Evolutionary conservation across 1,140 invertebrate genomes (phyloP).

Genomic region (Platorchestia sp.): DNA sequence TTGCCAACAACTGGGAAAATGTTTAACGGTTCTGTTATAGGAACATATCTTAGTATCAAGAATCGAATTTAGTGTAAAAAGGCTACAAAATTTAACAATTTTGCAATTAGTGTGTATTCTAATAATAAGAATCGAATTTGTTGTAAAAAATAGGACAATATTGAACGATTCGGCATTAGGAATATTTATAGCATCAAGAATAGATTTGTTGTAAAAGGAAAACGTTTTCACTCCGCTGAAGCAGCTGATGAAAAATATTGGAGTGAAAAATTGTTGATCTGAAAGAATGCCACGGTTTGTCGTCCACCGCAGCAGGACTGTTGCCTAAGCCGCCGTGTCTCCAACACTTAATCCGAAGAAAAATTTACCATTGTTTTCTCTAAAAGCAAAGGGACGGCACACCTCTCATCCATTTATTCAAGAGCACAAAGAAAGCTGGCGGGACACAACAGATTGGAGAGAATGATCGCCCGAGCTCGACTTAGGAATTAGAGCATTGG

Average conservation of each 20-base stretch:
- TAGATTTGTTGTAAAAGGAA: no score
- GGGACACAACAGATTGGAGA: not conserved
- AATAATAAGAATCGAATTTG: no score
- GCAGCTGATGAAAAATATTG: not conserved
- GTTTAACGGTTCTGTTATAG: no score
- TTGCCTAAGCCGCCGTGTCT: not conserved
- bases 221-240: not conserved
- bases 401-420: constrained; percentile 18
- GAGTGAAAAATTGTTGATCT: not conserved
- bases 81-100: no score
- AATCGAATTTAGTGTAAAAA: no score
- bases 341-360: not conserved
- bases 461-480: not conserved
- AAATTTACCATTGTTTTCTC: not conserved
- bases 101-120: no score
- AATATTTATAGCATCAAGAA: no score
- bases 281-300: not conserved
- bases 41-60: no score
- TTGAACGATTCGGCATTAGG: no score
- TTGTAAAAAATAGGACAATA: no score
- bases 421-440: constrained; percentile 6
- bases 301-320: not conserved
- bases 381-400: not conserved
- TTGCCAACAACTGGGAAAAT: no score
- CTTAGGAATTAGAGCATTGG: not conserved